Percentiles rank a stretch among this genome's conserved stretches.
Conservation (phyloP, 2,113 vertebrate genomes). For the Apaloderma vittatum region DNA sequence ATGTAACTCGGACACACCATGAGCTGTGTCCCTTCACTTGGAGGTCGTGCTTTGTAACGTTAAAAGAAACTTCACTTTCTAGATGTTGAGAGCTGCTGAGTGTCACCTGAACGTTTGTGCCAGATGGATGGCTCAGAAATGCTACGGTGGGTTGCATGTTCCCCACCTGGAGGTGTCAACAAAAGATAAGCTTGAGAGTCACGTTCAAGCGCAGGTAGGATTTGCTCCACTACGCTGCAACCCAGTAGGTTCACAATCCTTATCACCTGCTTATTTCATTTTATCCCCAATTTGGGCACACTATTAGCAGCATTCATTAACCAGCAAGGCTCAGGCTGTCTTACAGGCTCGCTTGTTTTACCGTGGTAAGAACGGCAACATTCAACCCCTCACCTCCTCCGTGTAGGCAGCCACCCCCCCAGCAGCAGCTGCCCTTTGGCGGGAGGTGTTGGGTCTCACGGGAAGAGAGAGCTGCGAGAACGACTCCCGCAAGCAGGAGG, state of each 20-base stretch:
- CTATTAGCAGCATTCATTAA: background rate
- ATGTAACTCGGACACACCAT: accelerated
- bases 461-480: background rate
- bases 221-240: background rate
- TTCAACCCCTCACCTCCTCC: background rate
- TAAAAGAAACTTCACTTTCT: background rate
- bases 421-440: background rate
- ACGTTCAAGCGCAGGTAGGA: accelerated
- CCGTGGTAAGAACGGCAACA: background rate
- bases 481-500: background rate
- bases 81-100: background rate
- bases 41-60: accelerated
- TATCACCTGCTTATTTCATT: background rate
- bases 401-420: accelerated
- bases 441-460: background rate
- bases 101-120: background rate
- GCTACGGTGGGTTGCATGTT: background rate
- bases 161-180: background rate
- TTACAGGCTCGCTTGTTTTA: background rate
- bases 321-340: background rate
- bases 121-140: background rate
- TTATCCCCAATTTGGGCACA: background rate
- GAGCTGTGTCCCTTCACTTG: background rate
- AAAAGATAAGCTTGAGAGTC: background rate
- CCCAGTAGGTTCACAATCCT: background rate